These are phyloP conservation scores for Elgonia sp. DNA, from an alignment of 2,888 invertebrate genomes.

Conservation along the genomic window DNA sequence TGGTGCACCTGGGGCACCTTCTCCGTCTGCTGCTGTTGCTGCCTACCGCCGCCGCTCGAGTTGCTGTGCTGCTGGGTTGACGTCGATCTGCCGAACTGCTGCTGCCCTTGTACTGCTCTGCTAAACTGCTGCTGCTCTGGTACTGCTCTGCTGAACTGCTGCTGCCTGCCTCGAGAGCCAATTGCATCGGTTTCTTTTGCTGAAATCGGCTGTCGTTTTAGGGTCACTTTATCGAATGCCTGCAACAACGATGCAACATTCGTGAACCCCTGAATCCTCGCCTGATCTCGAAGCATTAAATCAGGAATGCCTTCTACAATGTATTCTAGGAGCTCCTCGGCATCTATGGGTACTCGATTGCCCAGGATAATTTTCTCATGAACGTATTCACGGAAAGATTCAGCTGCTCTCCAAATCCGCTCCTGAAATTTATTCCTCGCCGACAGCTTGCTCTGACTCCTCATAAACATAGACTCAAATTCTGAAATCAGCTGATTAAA, in stretches of 20 bases:
- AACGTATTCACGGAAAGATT: conserved; percentile 11
- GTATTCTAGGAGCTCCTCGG: neutral
- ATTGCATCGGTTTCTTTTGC: neutral
- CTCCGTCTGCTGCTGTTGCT: no score
- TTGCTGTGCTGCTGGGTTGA: no score
- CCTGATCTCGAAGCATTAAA: neutral
- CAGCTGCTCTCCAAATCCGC: neutral
- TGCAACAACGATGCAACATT: neutral
- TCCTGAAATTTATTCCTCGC: neutral
- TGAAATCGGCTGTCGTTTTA: neutral
- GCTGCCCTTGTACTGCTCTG: no score
- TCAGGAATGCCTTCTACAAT: conserved; percentile 13
- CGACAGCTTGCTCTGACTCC: neutral
- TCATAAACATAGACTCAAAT: conserved; percentile 8
- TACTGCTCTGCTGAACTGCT: no score
- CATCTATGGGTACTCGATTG: neutral
- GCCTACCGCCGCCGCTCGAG: no score
- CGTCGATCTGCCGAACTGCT: no score
- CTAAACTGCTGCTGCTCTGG: no score
- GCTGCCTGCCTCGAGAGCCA: neutral
- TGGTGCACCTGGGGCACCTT: neutral
- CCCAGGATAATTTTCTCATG: conserved; percentile 20
- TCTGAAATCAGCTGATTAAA: conserved; percentile 5
- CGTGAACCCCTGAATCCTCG: neutral
- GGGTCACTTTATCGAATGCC: neutral